phyloP scores from a whole-genome alignment of 1,140 invertebrate species.

The Sipha flava region DNA sequence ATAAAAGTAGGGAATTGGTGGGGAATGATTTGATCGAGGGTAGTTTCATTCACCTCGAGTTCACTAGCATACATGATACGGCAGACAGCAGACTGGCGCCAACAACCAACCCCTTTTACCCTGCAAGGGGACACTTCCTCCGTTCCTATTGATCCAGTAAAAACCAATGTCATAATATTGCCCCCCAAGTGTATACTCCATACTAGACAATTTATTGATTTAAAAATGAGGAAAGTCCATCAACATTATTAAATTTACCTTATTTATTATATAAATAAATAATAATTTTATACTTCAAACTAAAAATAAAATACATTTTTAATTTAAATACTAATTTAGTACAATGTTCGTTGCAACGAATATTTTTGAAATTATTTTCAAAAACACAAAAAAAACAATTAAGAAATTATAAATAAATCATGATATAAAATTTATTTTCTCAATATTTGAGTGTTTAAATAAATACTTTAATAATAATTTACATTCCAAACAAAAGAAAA shows the following conservation, averaged over 20 bases:
- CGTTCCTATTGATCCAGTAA: slow-evolving; percentile 31
- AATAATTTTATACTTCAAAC: too few species aligned
- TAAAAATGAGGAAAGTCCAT: neutral
- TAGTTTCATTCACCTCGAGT: slow-evolving; percentile 25
- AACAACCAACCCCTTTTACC: slow-evolving; percentile 29
- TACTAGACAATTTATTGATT: slow-evolving; percentile 16
- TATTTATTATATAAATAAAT: neutral
- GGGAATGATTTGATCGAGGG: neutral
- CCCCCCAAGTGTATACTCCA: neutral
- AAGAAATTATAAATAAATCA: too few species aligned
- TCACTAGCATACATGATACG: slow-evolving; percentile 17
- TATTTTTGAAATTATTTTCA: too few species aligned
- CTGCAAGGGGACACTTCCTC: slow-evolving; percentile 30
- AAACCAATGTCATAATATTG: slow-evolving; percentile 23
- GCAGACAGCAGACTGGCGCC: slow-evolving; percentile 30
- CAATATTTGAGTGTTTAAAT: too few species aligned
- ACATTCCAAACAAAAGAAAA: too few species aligned
- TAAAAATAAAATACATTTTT: too few species aligned
- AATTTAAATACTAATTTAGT: too few species aligned
- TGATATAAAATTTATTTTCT: too few species aligned
- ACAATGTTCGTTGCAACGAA: too few species aligned
- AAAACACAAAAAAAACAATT: too few species aligned
- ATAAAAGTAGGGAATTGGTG: neutral
- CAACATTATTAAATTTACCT: neutral
- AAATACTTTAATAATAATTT: too few species aligned